A percentile compares a stretch with the other conserved stretches of the same genome.
These are phyloP conservation scores for Pampusana beccarii DNA, from an alignment of 2,113 vertebrate species.

Conservation along the genomic window DNA sequence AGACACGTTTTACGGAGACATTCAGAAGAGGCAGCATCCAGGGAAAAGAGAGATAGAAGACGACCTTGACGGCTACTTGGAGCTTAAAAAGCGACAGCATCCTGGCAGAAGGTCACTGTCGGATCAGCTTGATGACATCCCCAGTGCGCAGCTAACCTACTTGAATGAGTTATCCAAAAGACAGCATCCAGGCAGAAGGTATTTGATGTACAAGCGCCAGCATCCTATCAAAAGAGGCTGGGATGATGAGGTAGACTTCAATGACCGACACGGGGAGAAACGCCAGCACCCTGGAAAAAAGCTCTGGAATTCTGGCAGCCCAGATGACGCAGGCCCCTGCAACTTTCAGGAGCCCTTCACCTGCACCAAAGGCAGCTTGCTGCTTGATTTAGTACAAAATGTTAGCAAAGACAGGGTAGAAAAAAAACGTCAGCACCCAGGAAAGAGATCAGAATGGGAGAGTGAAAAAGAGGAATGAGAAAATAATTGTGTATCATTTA, in stretches of 20 bases:
- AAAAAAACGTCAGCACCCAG: slow-evolving; percentile 89
- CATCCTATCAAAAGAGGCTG: slow-evolving; percentile 76
- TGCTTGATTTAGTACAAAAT: slow-evolving; percentile 82
- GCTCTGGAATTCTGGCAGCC: slow-evolving; percentile 69
- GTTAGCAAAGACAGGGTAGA: slow-evolving; percentile 72
- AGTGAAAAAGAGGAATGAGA: slow-evolving; percentile 78
- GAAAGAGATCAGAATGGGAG: slow-evolving; percentile 77
- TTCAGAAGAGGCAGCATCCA: slow-evolving; percentile 75
- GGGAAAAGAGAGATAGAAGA: slow-evolving; percentile 79
- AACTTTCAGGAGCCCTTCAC: slow-evolving; percentile 69
- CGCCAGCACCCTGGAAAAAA: slow-evolving; percentile 87
- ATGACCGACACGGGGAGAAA: slow-evolving; percentile 75
- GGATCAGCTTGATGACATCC: slow-evolving; percentile 65
- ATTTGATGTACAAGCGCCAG: slow-evolving; percentile 75
- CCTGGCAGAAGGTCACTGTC: slow-evolving; percentile 76
- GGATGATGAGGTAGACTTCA: slow-evolving; percentile 63
- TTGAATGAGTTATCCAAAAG: slow-evolving; percentile 78
- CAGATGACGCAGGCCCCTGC: slow-evolving; percentile 77
- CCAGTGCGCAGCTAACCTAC: slow-evolving; percentile 43
- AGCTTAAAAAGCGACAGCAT: slow-evolving; percentile 80
- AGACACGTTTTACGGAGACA: background rate
- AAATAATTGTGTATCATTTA: background rate
- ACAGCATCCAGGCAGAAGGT: slow-evolving; percentile 86
- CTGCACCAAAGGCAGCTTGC: slow-evolving; percentile 78
- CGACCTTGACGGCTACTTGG: background rate